Conservation (phyloP, 2,797 vertebrate species). For the Hippopotamyrus pictus region DNA sequence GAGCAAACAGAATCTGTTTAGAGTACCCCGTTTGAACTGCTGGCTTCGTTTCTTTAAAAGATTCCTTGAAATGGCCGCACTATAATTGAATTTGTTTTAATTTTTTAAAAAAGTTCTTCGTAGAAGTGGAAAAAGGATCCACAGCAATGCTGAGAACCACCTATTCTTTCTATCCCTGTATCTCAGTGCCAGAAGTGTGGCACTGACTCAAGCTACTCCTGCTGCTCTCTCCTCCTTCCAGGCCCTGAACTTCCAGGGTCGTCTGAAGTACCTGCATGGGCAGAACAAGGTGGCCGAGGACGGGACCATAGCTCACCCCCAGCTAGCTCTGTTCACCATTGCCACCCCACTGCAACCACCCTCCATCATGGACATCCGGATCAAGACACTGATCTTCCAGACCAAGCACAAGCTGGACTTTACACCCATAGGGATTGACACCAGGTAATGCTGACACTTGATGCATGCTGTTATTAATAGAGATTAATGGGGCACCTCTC, state of each 20-base stretch:
- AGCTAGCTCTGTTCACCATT: slow-evolving; percentile 67
- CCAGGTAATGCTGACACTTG: slow-evolving; percentile 44
- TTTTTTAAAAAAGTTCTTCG: neutral
- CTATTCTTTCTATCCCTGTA: neutral
- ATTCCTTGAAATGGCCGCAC: neutral
- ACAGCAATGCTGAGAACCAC: neutral
- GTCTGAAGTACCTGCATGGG: slow-evolving; percentile 64
- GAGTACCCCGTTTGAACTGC: neutral
- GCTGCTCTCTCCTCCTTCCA: slow-evolving; percentile 32
- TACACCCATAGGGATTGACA: slow-evolving; percentile 64
- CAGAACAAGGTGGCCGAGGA: slow-evolving; percentile 51
- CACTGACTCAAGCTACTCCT: neutral
- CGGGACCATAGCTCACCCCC: slow-evolving; percentile 48
- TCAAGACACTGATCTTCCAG: slow-evolving; percentile 71
- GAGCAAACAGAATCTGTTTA: neutral
- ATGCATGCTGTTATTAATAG: neutral
- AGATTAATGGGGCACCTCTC: neutral
- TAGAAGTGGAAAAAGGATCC: neutral
- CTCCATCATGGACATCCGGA: slow-evolving; percentile 69
- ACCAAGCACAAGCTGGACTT: slow-evolving; percentile 81
- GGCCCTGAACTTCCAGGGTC: slow-evolving; percentile 69
- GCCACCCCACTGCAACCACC: slow-evolving; percentile 65
- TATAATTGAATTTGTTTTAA: slow-evolving; percentile 10
- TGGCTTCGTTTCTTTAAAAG: neutral
- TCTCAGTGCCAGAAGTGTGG: neutral